phyloP scores from a whole-genome alignment of 1,140 invertebrate genomes.

The Pararge aegeria region DNA sequence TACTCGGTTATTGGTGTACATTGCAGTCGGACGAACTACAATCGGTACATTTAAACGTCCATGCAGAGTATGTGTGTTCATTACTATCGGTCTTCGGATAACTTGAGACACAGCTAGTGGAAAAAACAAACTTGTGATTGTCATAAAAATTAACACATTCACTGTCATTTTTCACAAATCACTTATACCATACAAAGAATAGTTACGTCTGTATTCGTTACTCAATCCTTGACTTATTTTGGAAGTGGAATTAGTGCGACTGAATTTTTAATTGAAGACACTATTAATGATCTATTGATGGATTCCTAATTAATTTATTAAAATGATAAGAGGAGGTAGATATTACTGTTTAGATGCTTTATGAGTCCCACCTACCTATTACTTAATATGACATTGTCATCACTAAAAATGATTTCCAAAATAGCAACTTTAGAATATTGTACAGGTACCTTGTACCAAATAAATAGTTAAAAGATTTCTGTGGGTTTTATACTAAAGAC shows the following conservation, averaged over 20 bases:
- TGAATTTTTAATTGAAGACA: not conserved
- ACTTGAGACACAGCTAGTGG: not conserved
- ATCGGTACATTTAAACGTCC: not conserved
- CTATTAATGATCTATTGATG: not conserved
- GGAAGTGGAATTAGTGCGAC: not conserved
- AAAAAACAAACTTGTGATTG: not conserved
- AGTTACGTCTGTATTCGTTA: not conserved
- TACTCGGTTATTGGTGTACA: not conserved
- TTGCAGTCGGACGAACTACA: not conserved
- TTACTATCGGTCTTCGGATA: not conserved
- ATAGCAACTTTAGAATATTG: no score
- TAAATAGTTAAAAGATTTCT: no score
- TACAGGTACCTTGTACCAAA: no score
- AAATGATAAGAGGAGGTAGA: not conserved
- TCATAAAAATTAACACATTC: not conserved
- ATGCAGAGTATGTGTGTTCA: not conserved
- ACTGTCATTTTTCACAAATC: not conserved
- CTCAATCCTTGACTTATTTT: not conserved
- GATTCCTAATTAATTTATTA: not conserved
- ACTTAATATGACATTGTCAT: no score
- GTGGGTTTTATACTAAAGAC: no score
- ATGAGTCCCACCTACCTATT: not conserved
- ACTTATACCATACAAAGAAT: no score
- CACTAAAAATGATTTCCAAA: no score
- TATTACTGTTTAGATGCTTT: not conserved